Evolutionary conservation across 1,140 invertebrate genomes (phyloP).

Genomic region (Aporrectodea caliginosa): DNA sequence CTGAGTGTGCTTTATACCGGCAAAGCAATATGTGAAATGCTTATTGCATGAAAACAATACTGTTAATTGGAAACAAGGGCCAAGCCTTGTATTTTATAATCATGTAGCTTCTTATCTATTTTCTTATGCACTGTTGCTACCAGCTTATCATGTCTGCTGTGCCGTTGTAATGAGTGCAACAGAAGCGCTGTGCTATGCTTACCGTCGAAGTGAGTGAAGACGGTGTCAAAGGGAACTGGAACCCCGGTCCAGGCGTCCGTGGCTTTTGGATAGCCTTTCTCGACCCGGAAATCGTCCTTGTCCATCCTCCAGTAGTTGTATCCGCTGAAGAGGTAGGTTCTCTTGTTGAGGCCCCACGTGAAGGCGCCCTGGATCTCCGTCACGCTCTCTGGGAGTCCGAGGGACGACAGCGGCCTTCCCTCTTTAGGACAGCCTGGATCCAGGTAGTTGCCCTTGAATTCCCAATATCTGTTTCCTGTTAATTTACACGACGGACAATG

Average conservation of each 20-base stretch:
- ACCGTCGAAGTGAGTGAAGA: neutral
- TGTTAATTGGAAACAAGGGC: neutral
- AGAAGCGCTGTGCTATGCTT: neutral
- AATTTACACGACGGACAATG: neutral
- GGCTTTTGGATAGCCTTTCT: conserved; percentile 2
- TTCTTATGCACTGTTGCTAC: too few relatives aligned
- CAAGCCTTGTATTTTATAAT: neutral
- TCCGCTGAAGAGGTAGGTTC: conserved; percentile 9
- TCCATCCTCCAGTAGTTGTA: conserved; percentile 15
- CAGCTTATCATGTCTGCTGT: too few relatives aligned
- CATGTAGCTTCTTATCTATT: neutral
- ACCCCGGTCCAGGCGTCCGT: conserved; percentile 13
- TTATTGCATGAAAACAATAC: neutral
- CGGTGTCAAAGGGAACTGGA: conserved; percentile 17
- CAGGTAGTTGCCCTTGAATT: neutral
- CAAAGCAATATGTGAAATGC: neutral
- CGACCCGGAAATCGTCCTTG: neutral
- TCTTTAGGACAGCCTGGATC: neutral
- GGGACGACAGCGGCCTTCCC: neutral
- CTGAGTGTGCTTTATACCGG: neutral
- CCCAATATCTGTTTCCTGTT: conserved; percentile 20
- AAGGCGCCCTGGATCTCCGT: conserved; percentile 5
- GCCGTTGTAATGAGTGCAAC: neutral
- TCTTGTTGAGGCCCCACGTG: neutral
- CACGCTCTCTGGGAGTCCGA: neutral